Evolutionary conservation across 2,113 vertebrate species (phyloP), one percentile per base, ranked within the genome.

Genomic region (Oreochromis aureus): DNA sequence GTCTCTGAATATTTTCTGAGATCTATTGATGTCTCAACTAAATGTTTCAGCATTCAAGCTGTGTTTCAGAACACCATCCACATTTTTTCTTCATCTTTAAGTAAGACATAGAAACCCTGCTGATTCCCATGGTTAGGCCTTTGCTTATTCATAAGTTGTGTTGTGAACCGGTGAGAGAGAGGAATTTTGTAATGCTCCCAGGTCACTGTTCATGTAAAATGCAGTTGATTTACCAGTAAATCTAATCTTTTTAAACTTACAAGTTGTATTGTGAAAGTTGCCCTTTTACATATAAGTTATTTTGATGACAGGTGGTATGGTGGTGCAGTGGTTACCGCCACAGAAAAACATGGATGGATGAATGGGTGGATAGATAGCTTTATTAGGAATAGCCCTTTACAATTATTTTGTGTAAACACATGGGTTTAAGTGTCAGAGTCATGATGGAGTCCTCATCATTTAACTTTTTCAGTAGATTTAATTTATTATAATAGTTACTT

Each of bases 41-140:
- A 73, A 46, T 1, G 41, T 3, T 73, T 73, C 41, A 73, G 22
- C 3, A 3, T 30, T 48, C 41, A 46, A 73, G 15, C 69, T 73
- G 39, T 46, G 16, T 30, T 30, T 76, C 24, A 48, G 16, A 19
- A 73, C 41, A 0, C 13, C 22, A 18, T 27, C 41, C 41, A 73
- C 69, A 46, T 46, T 41, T 18, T 61, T 10, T 46, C 8, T 73
- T 16, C 5, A 24, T 16, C 13, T 1, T 73, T 16, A 0, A 46
- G 22, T 24, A 73, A 73, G 69, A 46, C 22, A 27, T 1, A 73
- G 22, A 73, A 73, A 48, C 22, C 41, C 69, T 5, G 22, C 0
- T 3, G 8, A 22, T 76, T 76, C 41, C 41, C 3, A 6, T 48
- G 69, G 24, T 76, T 76, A 76, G 41, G 24, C 41, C 24, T 76